Evolutionary conservation across 2,113 vertebrate genomes (phyloP).

Genomic region (Mixornis gularis): DNA sequence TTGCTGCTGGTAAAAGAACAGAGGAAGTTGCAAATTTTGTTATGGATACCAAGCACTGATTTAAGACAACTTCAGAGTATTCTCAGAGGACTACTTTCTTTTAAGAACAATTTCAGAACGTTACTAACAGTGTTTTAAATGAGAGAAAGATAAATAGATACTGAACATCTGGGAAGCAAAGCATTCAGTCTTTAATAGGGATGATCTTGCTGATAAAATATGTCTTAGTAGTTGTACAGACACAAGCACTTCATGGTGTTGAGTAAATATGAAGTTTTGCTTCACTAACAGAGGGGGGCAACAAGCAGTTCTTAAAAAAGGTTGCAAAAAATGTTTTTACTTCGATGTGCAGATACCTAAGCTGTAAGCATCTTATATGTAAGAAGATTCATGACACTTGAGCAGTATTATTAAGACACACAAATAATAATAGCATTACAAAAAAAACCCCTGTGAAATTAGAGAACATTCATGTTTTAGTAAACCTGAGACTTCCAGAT

Average conservation of each 20-base stretch:
- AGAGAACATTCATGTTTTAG: not conserved
- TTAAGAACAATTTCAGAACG: not conserved
- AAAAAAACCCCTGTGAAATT: not conserved
- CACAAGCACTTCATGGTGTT: not conserved
- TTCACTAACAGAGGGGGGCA: not conserved
- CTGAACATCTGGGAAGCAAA: not conserved
- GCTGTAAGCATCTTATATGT: not conserved
- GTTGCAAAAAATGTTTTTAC: not conserved
- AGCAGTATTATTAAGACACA: not conserved
- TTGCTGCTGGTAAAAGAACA: not conserved
- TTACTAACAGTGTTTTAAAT: not conserved
- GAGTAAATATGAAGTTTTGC: not conserved
- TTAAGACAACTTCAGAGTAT: not conserved
- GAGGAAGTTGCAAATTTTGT: not conserved
- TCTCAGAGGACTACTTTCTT: not conserved
- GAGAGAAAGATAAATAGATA: not conserved
- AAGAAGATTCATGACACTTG: not conserved
- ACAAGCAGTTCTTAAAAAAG: not conserved
- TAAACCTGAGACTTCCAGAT: not conserved
- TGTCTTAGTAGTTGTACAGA: not conserved
- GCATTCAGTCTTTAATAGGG: not conserved
- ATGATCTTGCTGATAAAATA: not conserved
- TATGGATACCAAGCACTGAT: not conserved
- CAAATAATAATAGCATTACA: not conserved
- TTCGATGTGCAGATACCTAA: not conserved